Percentiles rank a stretch among this genome's conserved stretches.
Evolutionary conservation across 2,888 invertebrate species (phyloP).

Genomic region (Platypus cylindrus): DNA sequence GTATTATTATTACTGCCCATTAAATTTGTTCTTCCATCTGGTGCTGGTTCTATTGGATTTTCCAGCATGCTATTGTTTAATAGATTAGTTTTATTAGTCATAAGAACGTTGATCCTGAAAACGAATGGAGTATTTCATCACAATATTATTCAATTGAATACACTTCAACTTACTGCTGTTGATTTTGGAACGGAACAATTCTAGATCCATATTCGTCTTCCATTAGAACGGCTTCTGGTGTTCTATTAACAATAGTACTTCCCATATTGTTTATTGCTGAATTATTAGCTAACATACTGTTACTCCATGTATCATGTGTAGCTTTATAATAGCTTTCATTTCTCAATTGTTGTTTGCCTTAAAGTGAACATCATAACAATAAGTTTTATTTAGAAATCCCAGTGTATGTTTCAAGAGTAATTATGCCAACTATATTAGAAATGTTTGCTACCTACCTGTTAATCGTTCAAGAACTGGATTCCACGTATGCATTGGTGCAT

Average conservation of each 20-base stretch:
- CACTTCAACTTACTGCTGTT: constrained; percentile 24
- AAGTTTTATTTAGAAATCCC: neutral
- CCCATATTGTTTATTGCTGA: constrained; percentile 31
- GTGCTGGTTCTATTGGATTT: constrained; percentile 32
- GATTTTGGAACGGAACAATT: constrained; percentile 27
- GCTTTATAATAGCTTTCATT: constrained; percentile 87
- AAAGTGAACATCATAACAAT: constrained; percentile 1
- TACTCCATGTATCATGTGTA: constrained; percentile 45
- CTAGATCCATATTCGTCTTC: constrained; percentile 42
- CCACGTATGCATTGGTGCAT: constrained; percentile 54
- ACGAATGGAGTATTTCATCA: constrained; percentile 3
- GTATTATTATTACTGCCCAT: constrained; percentile 16
- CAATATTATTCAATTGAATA: constrained; percentile 1
- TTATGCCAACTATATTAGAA: neutral
- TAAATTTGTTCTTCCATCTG: constrained; percentile 32
- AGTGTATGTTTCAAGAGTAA: neutral
- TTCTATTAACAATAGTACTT: constrained; percentile 41
- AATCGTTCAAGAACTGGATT: constrained; percentile 84
- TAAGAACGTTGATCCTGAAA: constrained; percentile 26
- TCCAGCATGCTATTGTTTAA: constrained; percentile 22
- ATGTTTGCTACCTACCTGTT: constrained; percentile 45
- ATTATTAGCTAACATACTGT: constrained; percentile 33
- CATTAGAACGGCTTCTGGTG: constrained; percentile 39
- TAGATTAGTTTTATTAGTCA: constrained; percentile 24
- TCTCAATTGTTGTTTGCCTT: constrained; percentile 39